These are phyloP conservation scores for Parambassis ranga DNA, from an alignment of 2,797 vertebrate genomes.

Conservation along the genomic window DNA sequence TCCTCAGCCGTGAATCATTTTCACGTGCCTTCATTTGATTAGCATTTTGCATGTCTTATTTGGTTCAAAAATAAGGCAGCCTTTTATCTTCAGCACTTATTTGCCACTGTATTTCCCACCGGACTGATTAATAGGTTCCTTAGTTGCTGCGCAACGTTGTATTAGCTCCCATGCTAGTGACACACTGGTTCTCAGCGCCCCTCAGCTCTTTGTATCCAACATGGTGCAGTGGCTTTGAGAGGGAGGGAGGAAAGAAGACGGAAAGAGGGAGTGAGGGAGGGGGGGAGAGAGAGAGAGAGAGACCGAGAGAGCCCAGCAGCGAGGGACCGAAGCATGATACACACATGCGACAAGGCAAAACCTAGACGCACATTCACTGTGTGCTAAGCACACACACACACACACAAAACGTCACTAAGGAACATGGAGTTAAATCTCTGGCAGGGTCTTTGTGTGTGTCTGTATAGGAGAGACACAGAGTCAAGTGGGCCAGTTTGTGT, in stretches of 20 bases:
- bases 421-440: constrained; percentile 53
- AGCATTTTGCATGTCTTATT: constrained; percentile 37
- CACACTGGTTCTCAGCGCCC: constrained; percentile 63
- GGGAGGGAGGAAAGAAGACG: constrained; percentile 21
- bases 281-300: background rate
- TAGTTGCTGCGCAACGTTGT: constrained; percentile 58
- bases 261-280: constrained; percentile 32
- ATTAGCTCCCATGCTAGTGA: constrained; percentile 69
- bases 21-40: constrained; percentile 43
- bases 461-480: constrained; percentile 6
- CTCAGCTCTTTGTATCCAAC: constrained; percentile 77
- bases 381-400: constrained; percentile 18
- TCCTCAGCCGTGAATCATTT: constrained; percentile 38
- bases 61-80: constrained; percentile 16
- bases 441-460: constrained; percentile 8
- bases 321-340: constrained; percentile 48
- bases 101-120: constrained; percentile 39
- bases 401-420: constrained; percentile 8
- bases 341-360: constrained; percentile 59
- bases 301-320: constrained; percentile 36
- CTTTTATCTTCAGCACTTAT: constrained; percentile 8
- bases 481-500: constrained; percentile 51
- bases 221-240: constrained; percentile 74
- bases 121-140: constrained; percentile 48
- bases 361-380: constrained; percentile 53